These are phyloP conservation scores for Patiria pectinifera DNA, from an alignment of 53 echinoderm and acorn worm genomes.

Conservation along the genomic window DNA sequence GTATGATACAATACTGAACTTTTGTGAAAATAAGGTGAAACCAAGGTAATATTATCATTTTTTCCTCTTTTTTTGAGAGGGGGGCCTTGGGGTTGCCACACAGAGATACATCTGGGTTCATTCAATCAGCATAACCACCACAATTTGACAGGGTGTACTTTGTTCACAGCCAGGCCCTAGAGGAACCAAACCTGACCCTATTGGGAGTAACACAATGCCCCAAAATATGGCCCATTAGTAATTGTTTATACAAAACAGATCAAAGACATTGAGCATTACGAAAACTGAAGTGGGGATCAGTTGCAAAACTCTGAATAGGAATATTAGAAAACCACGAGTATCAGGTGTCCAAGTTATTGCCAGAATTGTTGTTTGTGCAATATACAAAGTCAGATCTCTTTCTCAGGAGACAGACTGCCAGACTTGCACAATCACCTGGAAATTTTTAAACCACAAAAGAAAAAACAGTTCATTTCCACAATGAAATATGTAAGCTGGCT, in stretches of 20 bases:
- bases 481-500: no score
- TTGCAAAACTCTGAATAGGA: neutral
- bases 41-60: neutral
- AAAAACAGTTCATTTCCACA: neutral
- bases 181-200: slow-evolving; percentile 38
- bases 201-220: slow-evolving; percentile 24
- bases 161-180: neutral
- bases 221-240: neutral
- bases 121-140: slow-evolving; percentile 6
- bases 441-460: neutral
- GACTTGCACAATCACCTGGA: neutral
- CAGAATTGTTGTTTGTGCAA: neutral
- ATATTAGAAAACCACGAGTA: neutral
- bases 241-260: slow-evolving; percentile 29
- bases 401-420: neutral
- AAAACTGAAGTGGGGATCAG: neutral
- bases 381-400: neutral
- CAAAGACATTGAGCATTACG: neutral
- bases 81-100: neutral
- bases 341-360: neutral
- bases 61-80: neutral
- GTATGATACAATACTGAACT: no score
- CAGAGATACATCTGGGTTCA: slow-evolving; percentile 9
- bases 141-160: slow-evolving; percentile 16
- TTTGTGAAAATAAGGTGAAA: neutral